phyloP scores from a whole-genome alignment of 2,797 vertebrate species.

The Gymnodraco acuticeps region DNA sequence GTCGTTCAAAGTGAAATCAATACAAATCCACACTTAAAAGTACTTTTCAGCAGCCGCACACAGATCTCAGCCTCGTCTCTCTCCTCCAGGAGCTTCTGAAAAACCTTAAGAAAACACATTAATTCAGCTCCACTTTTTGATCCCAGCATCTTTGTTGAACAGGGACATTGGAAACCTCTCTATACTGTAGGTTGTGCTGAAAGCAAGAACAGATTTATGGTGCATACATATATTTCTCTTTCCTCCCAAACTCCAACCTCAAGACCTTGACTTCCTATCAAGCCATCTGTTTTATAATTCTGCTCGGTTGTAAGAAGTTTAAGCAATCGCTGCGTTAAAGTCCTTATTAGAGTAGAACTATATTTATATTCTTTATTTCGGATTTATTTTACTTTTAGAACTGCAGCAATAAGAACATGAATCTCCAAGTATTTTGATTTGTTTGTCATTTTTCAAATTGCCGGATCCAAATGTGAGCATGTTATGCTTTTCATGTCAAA shows the following conservation, averaged over 20 bases:
- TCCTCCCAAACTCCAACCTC: slow-evolving; percentile 23
- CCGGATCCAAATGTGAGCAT: neutral
- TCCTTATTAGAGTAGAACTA: neutral
- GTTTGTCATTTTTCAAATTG: too few species aligned
- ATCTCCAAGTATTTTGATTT: too few species aligned
- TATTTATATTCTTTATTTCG: too few species aligned
- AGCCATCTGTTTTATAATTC: slow-evolving; percentile 15
- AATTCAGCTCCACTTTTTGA: slow-evolving; percentile 12
- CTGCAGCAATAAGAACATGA: too few species aligned
- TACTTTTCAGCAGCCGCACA: neutral
- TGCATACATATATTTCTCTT: neutral
- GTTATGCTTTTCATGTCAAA: neutral
- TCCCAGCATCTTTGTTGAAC: slow-evolving; percentile 1
- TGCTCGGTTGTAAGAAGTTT: neutral
- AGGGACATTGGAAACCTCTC: slow-evolving; percentile 14
- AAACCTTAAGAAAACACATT: slow-evolving; percentile 7
- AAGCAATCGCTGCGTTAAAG: neutral
- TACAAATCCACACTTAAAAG: neutral
- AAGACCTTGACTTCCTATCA: slow-evolving; percentile 8
- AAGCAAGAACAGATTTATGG: neutral
- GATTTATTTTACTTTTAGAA: too few species aligned
- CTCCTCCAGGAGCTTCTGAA: neutral
- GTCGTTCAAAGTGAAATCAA: slow-evolving; percentile 26
- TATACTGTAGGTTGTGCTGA: neutral
- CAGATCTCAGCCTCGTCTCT: neutral